Evolutionary conservation across 1,140 invertebrate species (phyloP).

Genomic region (Laupala kohalensis): DNA sequence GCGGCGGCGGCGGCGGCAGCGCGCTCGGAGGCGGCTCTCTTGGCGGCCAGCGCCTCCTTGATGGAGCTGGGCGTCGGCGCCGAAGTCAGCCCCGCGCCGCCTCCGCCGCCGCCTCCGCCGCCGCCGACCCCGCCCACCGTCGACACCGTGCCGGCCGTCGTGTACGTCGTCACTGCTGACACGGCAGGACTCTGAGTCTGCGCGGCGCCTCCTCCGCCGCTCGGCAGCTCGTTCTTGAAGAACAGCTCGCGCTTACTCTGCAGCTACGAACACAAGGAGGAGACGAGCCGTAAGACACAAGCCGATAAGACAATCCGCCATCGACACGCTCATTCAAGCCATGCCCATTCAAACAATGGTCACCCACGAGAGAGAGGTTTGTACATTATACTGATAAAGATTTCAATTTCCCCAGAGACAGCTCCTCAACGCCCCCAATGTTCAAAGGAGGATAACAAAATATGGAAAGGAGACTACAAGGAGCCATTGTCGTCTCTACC

Average conservation of each 20-base stretch:
- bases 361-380: too few species aligned
- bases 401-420: too few species aligned
- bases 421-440: too few species aligned
- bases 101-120: too few species aligned
- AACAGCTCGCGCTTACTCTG: slow-evolving; percentile 64
- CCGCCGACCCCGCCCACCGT: background rate
- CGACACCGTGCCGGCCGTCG: background rate
- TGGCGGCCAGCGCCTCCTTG: slow-evolving; percentile 21
- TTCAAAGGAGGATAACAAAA: too few species aligned
- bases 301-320: background rate
- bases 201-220: slow-evolving; percentile 6
- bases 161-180: slow-evolving; percentile 27
- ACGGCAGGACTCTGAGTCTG: slow-evolving; percentile 3
- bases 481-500: too few species aligned
- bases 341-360: too few species aligned
- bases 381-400: too few species aligned
- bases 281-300: background rate
- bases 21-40: slow-evolving; percentile 21
- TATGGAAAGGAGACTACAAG: too few species aligned
- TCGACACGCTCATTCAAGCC: background rate
- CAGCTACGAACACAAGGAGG: slow-evolving; percentile 37
- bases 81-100: slow-evolving; percentile 27
- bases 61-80: slow-evolving; percentile 18
- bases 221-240: slow-evolving; percentile 45
- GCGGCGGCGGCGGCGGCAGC: slow-evolving; percentile 15